Conservation (phyloP, 2,888 invertebrate species). For the Troides oblongomaculatus region DNA sequence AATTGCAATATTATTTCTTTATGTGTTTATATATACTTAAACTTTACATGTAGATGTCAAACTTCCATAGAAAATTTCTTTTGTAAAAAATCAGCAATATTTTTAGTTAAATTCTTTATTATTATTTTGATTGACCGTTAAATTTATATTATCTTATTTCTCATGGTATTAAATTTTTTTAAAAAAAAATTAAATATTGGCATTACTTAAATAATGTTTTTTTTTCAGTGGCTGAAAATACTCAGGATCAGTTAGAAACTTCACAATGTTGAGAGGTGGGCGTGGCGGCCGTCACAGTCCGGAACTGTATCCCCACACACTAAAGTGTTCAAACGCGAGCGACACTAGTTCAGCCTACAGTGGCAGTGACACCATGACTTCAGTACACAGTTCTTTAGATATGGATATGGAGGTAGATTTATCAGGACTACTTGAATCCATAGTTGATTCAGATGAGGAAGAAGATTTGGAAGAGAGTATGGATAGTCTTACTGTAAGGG, state of each 20-base stretch:
- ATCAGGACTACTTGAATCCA: slow-evolving; percentile 95
- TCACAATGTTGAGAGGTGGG: slow-evolving; percentile 81
- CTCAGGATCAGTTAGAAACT: slow-evolving; percentile 57
- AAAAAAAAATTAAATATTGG: not conserved
- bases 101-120: no score
- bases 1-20: no score
- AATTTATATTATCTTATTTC: no score
- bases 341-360: slow-evolving; percentile 98
- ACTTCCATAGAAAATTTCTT: no score
- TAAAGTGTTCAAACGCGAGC: slow-evolving; percentile 87
- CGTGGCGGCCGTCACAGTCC: slow-evolving; percentile 82
- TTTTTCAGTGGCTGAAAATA: slow-evolving; percentile 67
- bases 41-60: no score
- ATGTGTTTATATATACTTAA: no score
- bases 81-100: no score
- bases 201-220: slow-evolving; percentile 27
- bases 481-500: slow-evolving; percentile 94
- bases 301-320: slow-evolving; percentile 92
- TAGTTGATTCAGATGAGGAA: slow-evolving; percentile 97
- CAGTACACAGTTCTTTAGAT: slow-evolving; percentile 91
- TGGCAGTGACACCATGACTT: slow-evolving; percentile 97
- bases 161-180: not conserved
- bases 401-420: slow-evolving; percentile 92
- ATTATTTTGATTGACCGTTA: no score
- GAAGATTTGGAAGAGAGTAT: slow-evolving; percentile 95